Base-by-base conservation (phyloP, 2,888 invertebrate species). In the Tetranychus piercei region DNA sequence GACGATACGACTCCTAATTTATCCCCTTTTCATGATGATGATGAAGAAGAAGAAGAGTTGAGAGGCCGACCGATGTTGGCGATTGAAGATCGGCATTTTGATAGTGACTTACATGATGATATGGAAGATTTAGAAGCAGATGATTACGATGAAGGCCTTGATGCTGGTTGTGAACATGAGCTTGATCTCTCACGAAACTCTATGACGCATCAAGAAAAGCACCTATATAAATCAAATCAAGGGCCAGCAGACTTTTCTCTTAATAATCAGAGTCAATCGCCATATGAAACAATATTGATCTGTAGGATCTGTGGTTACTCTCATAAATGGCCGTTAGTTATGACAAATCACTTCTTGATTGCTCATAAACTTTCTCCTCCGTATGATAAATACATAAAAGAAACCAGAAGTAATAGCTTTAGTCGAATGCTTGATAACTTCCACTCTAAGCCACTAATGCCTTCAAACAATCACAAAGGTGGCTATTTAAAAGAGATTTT, bases 251-350 rank as follows among this genome's bases (percentile, higher is more conserved):
- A 55, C 15, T 55, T 55, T 55, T 9, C 15, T 55, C 55, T 55
- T 55, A 55, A 55, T 15, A 55, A 55, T 55, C 55, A 55, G 55
- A 15, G 55, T 55, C 55, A 55, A 55, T 55, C 55, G 55, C 55
- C 55, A 55, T 55, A 55, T 55, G 55, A 55, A 55, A 55, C 34
- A 18, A 11, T 69, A 1, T 69, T n/a, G 34, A 23, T 22, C 1
- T 69, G 69, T 23, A 18, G 69, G 8, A 69, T 23, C 11, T 69
- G 69, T 69, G 69, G 69, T 23, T 69, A 20, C 22, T 69, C 69
- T 23, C 69, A 69, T 69, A 69, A 69, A 69, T 69, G n/a, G n/a
- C 69, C 22, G 1, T 22, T 69, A 20, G 20, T 69, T 1, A 20
- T 69, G 22, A 22, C 11, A 11, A 69, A 69, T 22, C 69, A 69